Evolutionary conservation across 2,797 vertebrate genomes (phyloP).

Genomic region (Capromys pilorides): DNA sequence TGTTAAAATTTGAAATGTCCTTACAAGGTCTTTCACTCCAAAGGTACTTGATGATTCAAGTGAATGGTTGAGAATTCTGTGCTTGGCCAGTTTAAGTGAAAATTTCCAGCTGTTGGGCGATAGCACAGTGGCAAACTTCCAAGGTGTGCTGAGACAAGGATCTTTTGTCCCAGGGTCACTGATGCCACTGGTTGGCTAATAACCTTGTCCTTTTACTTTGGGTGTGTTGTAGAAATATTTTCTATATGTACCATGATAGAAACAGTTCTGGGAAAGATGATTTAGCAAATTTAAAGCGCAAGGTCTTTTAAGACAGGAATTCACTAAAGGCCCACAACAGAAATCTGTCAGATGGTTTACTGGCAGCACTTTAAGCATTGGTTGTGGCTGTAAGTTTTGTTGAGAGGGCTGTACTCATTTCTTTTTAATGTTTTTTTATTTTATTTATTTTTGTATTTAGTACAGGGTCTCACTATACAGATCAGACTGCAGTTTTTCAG

Average conservation of each 20-base stretch:
- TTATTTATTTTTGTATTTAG: no score
- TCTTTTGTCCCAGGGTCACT: background rate
- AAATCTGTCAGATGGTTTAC: constrained; percentile 46
- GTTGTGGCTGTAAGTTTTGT: background rate
- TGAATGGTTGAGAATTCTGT: constrained; percentile 39
- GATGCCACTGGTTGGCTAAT: background rate
- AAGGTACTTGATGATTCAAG: constrained; percentile 26
- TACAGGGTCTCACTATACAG: no score
- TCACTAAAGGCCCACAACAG: background rate
- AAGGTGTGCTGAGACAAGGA: background rate
- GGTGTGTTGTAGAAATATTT: background rate
- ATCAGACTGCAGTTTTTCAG: no score
- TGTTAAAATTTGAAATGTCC: constrained; percentile 51
- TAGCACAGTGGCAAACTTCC: background rate
- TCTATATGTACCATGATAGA: background rate
- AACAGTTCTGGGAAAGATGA: background rate
- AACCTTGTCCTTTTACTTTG: background rate
- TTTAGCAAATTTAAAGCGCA: constrained; percentile 26
- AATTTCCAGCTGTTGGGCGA: background rate
- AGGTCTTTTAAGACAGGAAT: constrained; percentile 36
- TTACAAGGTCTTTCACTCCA: constrained; percentile 13
- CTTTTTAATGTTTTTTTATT: no score
- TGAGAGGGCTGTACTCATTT: background rate
- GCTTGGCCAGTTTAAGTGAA: background rate
- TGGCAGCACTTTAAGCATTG: background rate